These are phyloP conservation scores for Muntiacus muntjak DNA, from an alignment of 2,113 vertebrate species.

Conservation along the genomic window DNA sequence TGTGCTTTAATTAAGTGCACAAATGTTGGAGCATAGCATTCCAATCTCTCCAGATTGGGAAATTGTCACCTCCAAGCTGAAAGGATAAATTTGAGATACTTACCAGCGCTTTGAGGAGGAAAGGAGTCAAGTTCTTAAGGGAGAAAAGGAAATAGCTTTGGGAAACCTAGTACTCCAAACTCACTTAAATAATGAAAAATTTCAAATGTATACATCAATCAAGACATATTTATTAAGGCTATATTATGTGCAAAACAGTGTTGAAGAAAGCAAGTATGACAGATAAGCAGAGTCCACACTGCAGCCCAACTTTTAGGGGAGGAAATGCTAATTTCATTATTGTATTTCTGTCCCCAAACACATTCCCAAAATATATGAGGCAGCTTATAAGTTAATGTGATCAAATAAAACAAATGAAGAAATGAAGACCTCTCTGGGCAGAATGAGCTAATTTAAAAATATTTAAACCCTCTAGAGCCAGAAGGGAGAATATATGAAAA, in stretches of 20 bases:
- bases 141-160: neutral
- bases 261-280: constrained; percentile 12
- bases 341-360: constrained; percentile 54
- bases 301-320: constrained; percentile 11
- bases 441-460: constrained; percentile 69
- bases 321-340: constrained; percentile 58
- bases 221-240: constrained; percentile 15
- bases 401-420: constrained; percentile 73
- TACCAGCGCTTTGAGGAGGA: neutral
- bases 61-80: neutral
- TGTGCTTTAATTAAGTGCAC: constrained; percentile 60
- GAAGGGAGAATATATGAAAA: constrained; percentile 65
- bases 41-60: neutral
- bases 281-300: neutral
- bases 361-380: constrained; percentile 61
- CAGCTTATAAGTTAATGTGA: constrained; percentile 65
- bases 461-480: constrained; percentile 66
- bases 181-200: neutral
- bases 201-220: constrained; percentile 28
- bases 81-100: neutral
- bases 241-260: neutral
- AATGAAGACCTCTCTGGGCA: constrained; percentile 56
- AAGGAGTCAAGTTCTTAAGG: neutral
- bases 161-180: neutral
- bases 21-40: constrained; percentile 34